Evolutionary conservation across 2,113 vertebrate species (phyloP).

Genomic region (Cyphomyrus plagiostoma): DNA sequence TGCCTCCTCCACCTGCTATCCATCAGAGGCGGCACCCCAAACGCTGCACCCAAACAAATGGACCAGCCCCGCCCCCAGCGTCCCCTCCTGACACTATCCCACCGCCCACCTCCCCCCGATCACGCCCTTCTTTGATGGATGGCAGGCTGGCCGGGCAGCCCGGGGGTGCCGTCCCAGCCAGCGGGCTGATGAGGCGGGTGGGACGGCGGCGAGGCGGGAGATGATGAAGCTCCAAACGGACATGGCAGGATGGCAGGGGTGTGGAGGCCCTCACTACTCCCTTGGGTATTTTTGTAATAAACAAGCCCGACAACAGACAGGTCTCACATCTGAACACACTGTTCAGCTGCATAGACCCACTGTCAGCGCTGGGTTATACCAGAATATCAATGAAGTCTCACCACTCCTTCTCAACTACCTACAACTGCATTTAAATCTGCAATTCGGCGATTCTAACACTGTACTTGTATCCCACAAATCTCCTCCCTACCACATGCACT

Average conservation of each 20-base stretch:
- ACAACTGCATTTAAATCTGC: background rate
- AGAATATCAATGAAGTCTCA: background rate
- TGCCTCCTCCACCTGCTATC: conserved; percentile 16
- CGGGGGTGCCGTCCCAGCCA: conserved; percentile 1
- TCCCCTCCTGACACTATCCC: conserved; percentile 14
- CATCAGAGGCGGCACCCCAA: conserved; percentile 13
- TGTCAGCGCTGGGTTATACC: background rate
- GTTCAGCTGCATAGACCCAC: background rate
- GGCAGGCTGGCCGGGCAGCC: conserved; percentile 14
- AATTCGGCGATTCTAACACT: background rate
- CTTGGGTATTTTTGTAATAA: background rate
- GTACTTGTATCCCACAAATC: background rate
- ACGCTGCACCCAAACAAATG: conserved; percentile 26
- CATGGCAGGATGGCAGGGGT: background rate
- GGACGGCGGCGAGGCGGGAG: conserved; percentile 14
- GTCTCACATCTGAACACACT: background rate
- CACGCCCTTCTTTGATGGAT: conserved; percentile 26
- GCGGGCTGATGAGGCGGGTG: conserved; percentile 20
- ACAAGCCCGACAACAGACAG: background rate
- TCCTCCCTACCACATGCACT: background rate
- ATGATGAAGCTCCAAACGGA: background rate
- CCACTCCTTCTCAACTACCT: background rate
- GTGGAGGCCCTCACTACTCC: background rate
- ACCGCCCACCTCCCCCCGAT: background rate
- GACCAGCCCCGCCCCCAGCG: conserved; percentile 1